These are phyloP conservation scores for Laticauda laticaudata DNA, from an alignment of 2,113 vertebrate genomes.

Conservation along the genomic window DNA sequence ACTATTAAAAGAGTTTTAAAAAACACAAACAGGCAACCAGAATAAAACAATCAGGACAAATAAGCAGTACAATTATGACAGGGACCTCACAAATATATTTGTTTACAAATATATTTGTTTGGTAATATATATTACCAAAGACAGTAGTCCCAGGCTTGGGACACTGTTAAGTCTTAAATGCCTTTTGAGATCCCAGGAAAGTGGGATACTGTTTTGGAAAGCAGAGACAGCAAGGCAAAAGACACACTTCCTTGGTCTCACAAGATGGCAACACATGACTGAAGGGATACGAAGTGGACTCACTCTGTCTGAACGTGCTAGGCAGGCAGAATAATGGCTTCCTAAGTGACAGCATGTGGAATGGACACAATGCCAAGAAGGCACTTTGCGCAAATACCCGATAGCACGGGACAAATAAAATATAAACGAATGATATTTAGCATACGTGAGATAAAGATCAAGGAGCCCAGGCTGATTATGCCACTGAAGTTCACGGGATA, in stretches of 20 bases:
- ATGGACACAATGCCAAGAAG: background rate
- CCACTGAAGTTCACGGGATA: background rate
- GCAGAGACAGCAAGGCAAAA: background rate
- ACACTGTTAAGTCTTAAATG: background rate
- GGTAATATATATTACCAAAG: background rate
- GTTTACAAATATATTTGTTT: too few species aligned
- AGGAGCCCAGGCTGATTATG: background rate
- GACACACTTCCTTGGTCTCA: background rate
- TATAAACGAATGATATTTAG: background rate
- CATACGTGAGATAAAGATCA: background rate
- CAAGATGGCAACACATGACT: background rate
- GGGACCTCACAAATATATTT: background rate
- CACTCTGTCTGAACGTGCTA: background rate
- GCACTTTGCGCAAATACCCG: background rate
- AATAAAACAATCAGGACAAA: background rate
- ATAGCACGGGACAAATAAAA: background rate
- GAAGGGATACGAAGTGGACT: background rate
- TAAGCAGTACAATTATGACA: background rate
- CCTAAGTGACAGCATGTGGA: background rate
- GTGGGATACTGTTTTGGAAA: background rate
- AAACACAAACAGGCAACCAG: background rate
- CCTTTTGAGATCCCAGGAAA: background rate
- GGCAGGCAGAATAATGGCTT: background rate
- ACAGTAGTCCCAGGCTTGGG: background rate
- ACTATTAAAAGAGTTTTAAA: background rate